Evolutionary conservation across 2,888 invertebrate species (phyloP), one percentile per base, ranked within the genome.

Genomic region (Carcina quercana): DNA sequence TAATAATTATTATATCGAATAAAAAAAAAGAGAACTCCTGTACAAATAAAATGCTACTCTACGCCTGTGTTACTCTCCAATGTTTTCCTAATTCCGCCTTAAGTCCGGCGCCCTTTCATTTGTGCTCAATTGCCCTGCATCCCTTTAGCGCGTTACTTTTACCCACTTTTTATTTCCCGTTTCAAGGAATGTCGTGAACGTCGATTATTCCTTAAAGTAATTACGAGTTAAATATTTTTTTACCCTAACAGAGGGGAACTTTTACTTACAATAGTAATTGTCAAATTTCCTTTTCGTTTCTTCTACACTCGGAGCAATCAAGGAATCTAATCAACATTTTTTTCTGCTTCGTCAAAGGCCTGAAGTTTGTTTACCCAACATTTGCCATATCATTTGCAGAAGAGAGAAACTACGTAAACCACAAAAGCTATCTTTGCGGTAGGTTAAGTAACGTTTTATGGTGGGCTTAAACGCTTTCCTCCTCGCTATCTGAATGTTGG

Each of bases 71-170:
- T 56, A 42, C 43, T 53, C 63, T n/a, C 50, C 35, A 57, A 68
- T 68, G 66, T 75, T 72, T 74, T 62, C 63, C 66, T 75, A 76
- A 75, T 71, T 69, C 59, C 49, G 58, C 60, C 48, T 60, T 50
- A 48, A 53, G 70, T 64, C 68, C 67, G 58, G 61, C 61, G 70
- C 75, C 78, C 78, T 72, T 74, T 73, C 70, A 75, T 76, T 72
- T 66, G 70, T 60, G 62, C 67, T 59, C 74, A 71, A 79, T 80
- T 69, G 75, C 70, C 59, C 60, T 63, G 67, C 68, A 68, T 70
- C 75, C 74, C 74, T 74, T 71, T 69, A 50, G 67, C 67, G 63
- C 70, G 67, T 76, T 82, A 76, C 76, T 78, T 79, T 78, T 72
- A 72, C 58, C 45, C 58, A 59, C 59, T 63, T 70, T 70, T 69